A percentile compares a stretch with the other conserved stretches of the same genome.
Evolutionary conservation across 2,797 vertebrate species (phyloP).

Genomic region (Hemibagrus guttatus): DNA sequence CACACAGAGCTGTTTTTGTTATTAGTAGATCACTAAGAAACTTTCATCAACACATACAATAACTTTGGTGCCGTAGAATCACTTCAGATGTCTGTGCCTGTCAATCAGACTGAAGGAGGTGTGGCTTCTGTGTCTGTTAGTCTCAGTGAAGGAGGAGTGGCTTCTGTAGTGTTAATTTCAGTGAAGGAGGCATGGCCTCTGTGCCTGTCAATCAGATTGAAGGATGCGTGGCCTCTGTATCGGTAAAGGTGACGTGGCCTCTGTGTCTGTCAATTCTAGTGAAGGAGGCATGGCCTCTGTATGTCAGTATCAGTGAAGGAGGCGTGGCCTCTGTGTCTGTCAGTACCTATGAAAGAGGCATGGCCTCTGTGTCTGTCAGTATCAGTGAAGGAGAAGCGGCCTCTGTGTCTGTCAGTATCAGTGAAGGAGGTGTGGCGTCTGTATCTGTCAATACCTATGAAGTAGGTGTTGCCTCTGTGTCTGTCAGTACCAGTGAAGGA

Average conservation of each 20-base stretch:
- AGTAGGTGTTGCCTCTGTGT: no score
- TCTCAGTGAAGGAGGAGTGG: background rate
- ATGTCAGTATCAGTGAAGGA: no score
- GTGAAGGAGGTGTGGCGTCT: background rate
- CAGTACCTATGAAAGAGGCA: no score
- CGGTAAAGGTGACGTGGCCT: no score
- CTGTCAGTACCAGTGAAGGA: no score
- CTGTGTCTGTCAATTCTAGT: background rate
- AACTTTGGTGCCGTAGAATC: background rate
- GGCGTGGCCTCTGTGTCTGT: no score
- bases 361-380: background rate
- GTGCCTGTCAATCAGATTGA: background rate
- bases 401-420: background rate
- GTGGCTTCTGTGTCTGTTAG: background rate
- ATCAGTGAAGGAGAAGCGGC: background rate
- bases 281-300: background rate
- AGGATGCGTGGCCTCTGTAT: background rate
- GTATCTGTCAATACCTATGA: background rate
- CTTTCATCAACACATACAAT: background rate
- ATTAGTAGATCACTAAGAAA: background rate
- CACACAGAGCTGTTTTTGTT: background rate
- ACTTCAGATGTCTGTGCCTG: background rate
- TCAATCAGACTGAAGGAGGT: background rate
- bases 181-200: background rate
- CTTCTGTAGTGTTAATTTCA: background rate